Conservation (phyloP, 2,888 invertebrate genomes). For the Stenichneumon culpator region DNA sequence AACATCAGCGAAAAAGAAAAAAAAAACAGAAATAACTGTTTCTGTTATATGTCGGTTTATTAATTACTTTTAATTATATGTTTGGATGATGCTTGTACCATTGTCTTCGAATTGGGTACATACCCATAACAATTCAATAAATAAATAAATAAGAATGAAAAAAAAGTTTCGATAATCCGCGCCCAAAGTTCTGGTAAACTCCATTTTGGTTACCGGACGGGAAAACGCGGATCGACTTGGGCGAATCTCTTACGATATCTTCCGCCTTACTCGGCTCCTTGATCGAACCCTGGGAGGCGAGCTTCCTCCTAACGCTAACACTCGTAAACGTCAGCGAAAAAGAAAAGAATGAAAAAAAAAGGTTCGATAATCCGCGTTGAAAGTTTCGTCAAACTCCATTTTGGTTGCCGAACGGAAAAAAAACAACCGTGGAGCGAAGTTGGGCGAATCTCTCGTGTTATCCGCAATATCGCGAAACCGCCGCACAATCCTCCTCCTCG, state of each 20-base stretch:
- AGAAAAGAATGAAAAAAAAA: background rate
- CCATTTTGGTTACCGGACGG: background rate
- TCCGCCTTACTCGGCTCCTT: background rate
- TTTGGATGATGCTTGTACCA: too few relatives aligned
- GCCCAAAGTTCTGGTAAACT: background rate
- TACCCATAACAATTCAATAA: background rate
- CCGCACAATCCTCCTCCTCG: background rate
- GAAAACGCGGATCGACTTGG: background rate
- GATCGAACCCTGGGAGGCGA: constrained; percentile 1
- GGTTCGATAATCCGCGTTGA: background rate
- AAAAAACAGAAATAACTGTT: too few relatives aligned
- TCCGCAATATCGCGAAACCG: constrained; percentile 2
- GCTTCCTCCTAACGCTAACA: background rate
- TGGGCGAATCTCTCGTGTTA: background rate
- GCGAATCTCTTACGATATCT: too few relatives aligned
- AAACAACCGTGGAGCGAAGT: background rate
- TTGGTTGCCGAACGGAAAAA: background rate
- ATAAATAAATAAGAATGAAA: background rate
- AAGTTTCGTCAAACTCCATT: background rate
- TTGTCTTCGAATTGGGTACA: too few relatives aligned
- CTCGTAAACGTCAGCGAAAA: background rate
- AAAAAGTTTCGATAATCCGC: background rate
- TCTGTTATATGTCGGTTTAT: too few relatives aligned
- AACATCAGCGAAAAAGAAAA: too few relatives aligned
- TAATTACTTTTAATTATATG: too few relatives aligned